A percentile compares a stretch with the other conserved stretches of the same genome.
Conservation (phyloP, 2,888 invertebrate genomes). For the Brachyopa scutellaris region DNA sequence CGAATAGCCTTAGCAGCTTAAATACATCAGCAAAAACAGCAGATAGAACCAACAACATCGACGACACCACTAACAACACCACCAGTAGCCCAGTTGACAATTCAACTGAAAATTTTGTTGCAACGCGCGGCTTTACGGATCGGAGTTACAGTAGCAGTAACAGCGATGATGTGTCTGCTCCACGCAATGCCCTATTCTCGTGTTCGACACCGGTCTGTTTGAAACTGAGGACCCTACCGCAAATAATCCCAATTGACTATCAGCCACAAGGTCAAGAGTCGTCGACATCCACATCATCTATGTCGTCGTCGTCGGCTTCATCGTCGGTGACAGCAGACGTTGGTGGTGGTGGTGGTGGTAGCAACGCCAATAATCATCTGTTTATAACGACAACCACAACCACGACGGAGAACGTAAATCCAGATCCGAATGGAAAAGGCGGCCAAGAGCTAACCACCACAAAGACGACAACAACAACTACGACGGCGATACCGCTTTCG, state of each 20-base stretch:
- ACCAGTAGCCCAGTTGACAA: slow-evolving; percentile 50
- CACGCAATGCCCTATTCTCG: slow-evolving; percentile 79
- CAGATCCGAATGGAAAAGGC: slow-evolving; percentile 65
- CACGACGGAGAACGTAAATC: slow-evolving; percentile 68
- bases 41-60: slow-evolving; percentile 19
- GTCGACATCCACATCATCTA: slow-evolving; percentile 65
- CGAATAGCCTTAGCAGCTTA: slow-evolving; percentile 71
- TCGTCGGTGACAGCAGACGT: slow-evolving; percentile 64
- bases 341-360: slow-evolving; percentile 19
- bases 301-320: slow-evolving; percentile 74
- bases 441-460: slow-evolving; percentile 67
- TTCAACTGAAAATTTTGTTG: slow-evolving; percentile 50
- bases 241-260: slow-evolving; percentile 72
- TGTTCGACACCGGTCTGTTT: slow-evolving; percentile 75
- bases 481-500: slow-evolving; percentile 74
- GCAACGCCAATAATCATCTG: slow-evolving; percentile 50
- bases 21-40: slow-evolving; percentile 19
- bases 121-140: slow-evolving; percentile 15
- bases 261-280: slow-evolving; percentile 63
- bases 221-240: slow-evolving; percentile 71
- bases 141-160: slow-evolving; percentile 51
- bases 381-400: slow-evolving; percentile 68
- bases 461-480: slow-evolving; percentile 59
- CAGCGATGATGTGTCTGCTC: slow-evolving; percentile 76
- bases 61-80: slow-evolving; percentile 10